A percentile compares a stretch with the other conserved stretches of the same genome.
phyloP scores from a whole-genome alignment of 2,113 vertebrate genomes.

The Ptyas mucosa region DNA sequence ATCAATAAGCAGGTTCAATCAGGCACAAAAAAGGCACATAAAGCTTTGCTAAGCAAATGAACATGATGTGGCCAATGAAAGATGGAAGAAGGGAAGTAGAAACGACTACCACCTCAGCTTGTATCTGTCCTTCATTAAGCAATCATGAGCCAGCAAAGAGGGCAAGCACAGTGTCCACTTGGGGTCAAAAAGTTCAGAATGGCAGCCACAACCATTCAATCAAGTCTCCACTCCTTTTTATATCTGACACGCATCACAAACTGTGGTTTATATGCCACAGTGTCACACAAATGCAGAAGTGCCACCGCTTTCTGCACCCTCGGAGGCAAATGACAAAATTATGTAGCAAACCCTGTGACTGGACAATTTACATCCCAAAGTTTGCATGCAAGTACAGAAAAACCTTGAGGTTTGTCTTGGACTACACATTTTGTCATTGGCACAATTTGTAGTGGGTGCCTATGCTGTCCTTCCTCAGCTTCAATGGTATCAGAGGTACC shows the following conservation, averaged over 20 bases:
- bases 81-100: not conserved
- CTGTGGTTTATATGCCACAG: not conserved
- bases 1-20: constrained; percentile 6
- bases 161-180: not conserved
- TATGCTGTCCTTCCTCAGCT: not conserved
- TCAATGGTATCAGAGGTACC: not conserved
- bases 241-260: not conserved
- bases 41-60: not conserved
- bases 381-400: not conserved
- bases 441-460: not conserved
- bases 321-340: not conserved
- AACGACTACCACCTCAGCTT: not conserved
- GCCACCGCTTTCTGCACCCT: not conserved
- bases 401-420: not conserved
- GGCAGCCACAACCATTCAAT: not conserved
- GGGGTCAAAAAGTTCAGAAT: not conserved
- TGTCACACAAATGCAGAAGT: not conserved
- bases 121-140: not conserved
- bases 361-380: not conserved
- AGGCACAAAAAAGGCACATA: not conserved
- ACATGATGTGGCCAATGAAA: constrained; percentile 1
- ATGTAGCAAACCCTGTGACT: not conserved
- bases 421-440: not conserved
- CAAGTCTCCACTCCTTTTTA: not conserved
- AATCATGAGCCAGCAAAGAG: not conserved